phyloP scores from a whole-genome alignment of 2,113 vertebrate genomes.

The Equus quagga region DNA sequence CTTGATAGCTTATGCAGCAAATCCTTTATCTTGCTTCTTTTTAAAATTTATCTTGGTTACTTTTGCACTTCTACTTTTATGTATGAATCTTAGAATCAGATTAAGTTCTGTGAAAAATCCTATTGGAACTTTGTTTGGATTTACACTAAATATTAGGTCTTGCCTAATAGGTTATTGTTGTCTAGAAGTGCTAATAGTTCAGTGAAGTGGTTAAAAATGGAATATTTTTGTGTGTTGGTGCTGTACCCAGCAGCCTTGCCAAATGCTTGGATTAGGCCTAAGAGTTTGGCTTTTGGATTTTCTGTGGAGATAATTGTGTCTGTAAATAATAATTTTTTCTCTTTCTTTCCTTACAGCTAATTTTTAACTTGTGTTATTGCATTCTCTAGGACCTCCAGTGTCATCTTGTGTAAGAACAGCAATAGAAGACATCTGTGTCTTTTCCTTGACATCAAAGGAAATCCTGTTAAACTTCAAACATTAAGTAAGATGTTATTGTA shows the following conservation, averaged over 20 bases:
- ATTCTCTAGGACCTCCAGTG: background rate
- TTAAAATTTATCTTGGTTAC: background rate
- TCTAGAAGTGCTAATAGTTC: background rate
- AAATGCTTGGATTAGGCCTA: background rate
- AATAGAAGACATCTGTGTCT: background rate
- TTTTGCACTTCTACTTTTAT: background rate
- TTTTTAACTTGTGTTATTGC: background rate
- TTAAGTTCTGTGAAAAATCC: background rate
- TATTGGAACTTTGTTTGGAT: slow-evolving; percentile 1
- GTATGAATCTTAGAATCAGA: background rate
- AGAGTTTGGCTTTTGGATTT: slow-evolving; percentile 8
- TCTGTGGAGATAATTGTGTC: slow-evolving; percentile 26
- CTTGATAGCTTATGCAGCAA: background rate
- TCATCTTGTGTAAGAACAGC: background rate
- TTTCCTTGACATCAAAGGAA: background rate
- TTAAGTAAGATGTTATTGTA: background rate
- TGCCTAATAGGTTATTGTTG: background rate
- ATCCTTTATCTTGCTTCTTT: background rate
- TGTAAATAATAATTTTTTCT: background rate
- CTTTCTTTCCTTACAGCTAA: background rate
- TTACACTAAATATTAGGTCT: background rate
- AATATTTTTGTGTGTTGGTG: background rate
- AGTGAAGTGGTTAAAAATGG: too few relatives aligned
- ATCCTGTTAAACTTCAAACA: slow-evolving; percentile 11
- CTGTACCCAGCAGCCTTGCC: background rate